phyloP scores from a whole-genome alignment of 2,113 vertebrate genomes.

The Cottus gobio region DNA sequence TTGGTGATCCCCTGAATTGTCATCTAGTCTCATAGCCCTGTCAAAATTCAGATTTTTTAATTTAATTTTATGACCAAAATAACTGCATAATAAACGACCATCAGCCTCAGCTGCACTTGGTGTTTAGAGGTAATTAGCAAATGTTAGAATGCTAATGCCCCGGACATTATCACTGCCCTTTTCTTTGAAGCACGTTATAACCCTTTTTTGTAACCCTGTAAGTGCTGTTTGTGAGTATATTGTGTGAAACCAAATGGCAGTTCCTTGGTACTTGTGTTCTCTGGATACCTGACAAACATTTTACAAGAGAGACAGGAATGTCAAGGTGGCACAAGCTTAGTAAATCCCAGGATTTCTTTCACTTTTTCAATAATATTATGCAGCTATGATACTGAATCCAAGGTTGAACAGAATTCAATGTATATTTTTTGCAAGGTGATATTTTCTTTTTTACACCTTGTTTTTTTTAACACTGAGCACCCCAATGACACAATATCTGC shows the following conservation, averaged over 20 bases:
- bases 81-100: background rate
- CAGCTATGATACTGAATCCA: background rate
- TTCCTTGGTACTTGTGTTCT: background rate
- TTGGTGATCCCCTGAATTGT: background rate
- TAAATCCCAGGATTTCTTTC: background rate
- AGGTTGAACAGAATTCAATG: background rate
- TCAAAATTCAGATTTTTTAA: background rate
- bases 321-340: background rate
- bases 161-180: background rate
- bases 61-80: background rate
- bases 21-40: background rate
- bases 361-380: background rate
- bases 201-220: background rate
- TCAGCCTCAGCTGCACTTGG: background rate
- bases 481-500: constrained; percentile 12
- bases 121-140: background rate
- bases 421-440: background rate
- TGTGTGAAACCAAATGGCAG: background rate
- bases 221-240: background rate
- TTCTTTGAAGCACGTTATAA: background rate
- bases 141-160: background rate
- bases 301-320: background rate
- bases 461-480: constrained; percentile 1
- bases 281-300: no score
- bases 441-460: constrained; percentile 8